A percentile compares a stretch with the other conserved stretches of the same genome.
phyloP scores from a whole-genome alignment of 2,888 invertebrate genomes.

The Lordiphosa fenestrarum region DNA sequence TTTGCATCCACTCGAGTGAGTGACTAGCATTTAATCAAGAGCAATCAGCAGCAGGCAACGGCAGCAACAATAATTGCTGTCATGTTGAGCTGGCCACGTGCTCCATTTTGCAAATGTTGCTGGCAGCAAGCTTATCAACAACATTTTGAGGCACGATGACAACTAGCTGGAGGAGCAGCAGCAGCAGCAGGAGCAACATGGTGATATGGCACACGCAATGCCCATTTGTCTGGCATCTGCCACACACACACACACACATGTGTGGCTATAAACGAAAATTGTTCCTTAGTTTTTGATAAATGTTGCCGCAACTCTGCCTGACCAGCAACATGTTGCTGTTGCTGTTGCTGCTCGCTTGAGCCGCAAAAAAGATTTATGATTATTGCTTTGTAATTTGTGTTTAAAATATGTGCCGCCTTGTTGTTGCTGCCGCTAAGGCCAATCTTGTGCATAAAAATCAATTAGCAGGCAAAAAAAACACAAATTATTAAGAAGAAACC shows the following conservation, averaged over 20 bases:
- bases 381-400: conserved; percentile 73
- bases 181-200: conserved; percentile 19
- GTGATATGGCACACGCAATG: conserved; percentile 68
- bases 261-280: not conserved
- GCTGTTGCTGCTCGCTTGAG: conserved; percentile 41
- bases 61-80: conserved; percentile 48
- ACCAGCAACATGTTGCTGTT: conserved; percentile 58
- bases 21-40: conserved; percentile 69
- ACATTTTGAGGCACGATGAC: conserved; percentile 56
- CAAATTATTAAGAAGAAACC: conserved; percentile 15
- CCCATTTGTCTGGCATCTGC: conserved; percentile 66
- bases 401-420: conserved; percentile 71
- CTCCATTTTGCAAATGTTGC: conserved; percentile 40
- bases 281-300: conserved; percentile 56
- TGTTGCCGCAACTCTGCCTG: conserved; percentile 35
- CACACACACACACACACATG: conserved; percentile 29
- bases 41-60: conserved; percentile 55
- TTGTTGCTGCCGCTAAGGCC: conserved; percentile 27
- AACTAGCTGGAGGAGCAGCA: conserved; percentile 38
- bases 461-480: conserved; percentile 42
- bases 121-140: conserved; percentile 64
- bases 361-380: conserved; percentile 74
- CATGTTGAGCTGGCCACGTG: conserved; percentile 25
- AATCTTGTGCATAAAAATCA: conserved; percentile 62
- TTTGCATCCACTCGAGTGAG: conserved; percentile 49